Evolutionary conservation across 2,113 vertebrate species (phyloP).

Genomic region (Dermatemys mawii): DNA sequence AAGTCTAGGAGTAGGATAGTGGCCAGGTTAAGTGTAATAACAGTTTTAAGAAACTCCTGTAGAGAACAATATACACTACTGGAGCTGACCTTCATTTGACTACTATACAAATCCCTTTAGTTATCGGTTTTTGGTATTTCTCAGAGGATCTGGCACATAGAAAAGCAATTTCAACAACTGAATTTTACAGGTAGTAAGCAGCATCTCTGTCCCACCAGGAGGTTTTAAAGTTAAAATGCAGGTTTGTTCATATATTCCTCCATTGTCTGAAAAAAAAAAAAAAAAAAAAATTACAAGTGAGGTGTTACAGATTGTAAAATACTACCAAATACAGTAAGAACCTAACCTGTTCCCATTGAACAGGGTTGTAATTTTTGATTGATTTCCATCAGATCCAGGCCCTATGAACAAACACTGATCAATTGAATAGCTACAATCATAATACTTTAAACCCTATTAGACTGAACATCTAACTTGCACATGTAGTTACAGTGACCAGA

Average conservation of each 20-base stretch:
- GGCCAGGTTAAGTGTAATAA: constrained; percentile 30
- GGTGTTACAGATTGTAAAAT: neutral
- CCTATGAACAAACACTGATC: neutral
- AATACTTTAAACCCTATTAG: neutral
- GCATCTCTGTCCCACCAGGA: constrained; percentile 38
- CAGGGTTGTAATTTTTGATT: neutral
- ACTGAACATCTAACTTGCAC: neutral
- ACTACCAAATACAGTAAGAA: neutral
- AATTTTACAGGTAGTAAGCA: neutral
- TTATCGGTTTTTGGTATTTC: constrained; percentile 56
- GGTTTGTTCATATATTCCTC: constrained; percentile 95
- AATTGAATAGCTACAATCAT: neutral
- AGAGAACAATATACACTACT: constrained; percentile 51
- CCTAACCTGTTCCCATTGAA: neutral
- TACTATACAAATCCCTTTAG: constrained; percentile 67
- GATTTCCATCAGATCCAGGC: neutral
- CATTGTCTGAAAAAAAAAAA: constrained; percentile 84
- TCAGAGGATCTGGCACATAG: constrained; percentile 39
- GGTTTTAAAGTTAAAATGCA: constrained; percentile 79
- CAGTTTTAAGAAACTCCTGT: constrained; percentile 35
- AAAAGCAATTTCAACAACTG: constrained; percentile 24
- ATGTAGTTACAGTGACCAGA: too few relatives aligned
- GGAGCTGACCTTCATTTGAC: constrained; percentile 72
- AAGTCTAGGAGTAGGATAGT: constrained; percentile 32
- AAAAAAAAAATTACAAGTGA: neutral